Conservation (phyloP, 2,797 vertebrate species). For the Rhinichthys osculus region DNA sequence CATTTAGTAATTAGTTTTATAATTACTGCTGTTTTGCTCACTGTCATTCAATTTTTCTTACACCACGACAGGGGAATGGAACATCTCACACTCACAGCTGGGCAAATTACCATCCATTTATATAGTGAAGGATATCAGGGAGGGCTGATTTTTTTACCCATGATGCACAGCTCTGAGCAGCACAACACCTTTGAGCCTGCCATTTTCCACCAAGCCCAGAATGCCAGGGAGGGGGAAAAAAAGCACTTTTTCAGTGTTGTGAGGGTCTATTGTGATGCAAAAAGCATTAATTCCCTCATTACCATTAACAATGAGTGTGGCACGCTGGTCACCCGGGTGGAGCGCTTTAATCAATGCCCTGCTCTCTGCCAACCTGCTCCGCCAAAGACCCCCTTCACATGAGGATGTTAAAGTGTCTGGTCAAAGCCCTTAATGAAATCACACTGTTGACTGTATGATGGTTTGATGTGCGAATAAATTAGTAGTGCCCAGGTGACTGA, state of each 20-base stretch:
- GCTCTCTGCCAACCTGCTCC: slow-evolving; percentile 57
- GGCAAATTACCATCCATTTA: slow-evolving; percentile 93
- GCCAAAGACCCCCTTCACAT: slow-evolving; percentile 42
- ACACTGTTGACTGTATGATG: slow-evolving; percentile 55
- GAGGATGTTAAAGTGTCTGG: slow-evolving; percentile 49
- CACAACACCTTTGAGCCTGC: slow-evolving; percentile 54
- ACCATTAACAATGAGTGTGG: slow-evolving; percentile 66
- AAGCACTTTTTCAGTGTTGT: slow-evolving; percentile 45
- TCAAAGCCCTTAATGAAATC: slow-evolving; percentile 61
- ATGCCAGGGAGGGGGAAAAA: slow-evolving; percentile 17
- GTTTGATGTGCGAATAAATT: slow-evolving; percentile 52
- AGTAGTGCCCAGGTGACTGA: slow-evolving; percentile 34
- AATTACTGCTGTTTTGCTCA: slow-evolving; percentile 97
- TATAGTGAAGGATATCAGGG: slow-evolving; percentile 81
- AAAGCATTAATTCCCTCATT: slow-evolving; percentile 69
- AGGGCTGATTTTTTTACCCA: slow-evolving; percentile 57
- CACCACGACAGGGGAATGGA: slow-evolving; percentile 93
- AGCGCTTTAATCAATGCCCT: slow-evolving; percentile 65
- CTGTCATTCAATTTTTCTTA: slow-evolving; percentile 97
- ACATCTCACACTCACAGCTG: slow-evolving; percentile 97
- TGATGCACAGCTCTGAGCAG: slow-evolving; percentile 38
- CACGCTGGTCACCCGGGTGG: slow-evolving; percentile 60
- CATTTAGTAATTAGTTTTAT: slow-evolving; percentile 99
- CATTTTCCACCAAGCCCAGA: slow-evolving; percentile 52
- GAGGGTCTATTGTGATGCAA: slow-evolving; percentile 67